These are phyloP conservation scores for Cyprinodon variegatus DNA, from an alignment of 2,113 vertebrate species.

Conservation along the genomic window DNA sequence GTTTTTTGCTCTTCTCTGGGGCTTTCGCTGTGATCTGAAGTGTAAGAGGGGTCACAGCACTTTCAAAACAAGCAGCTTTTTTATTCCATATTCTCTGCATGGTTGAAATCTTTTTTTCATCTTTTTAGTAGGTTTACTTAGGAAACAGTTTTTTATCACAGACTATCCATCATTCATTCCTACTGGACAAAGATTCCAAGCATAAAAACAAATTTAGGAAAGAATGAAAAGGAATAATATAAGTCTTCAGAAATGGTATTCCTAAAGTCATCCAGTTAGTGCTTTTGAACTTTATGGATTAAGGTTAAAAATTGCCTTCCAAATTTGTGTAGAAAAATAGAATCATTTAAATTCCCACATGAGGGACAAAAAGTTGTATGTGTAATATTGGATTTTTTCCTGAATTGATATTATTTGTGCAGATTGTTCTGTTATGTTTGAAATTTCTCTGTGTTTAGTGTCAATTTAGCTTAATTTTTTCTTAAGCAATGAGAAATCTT, in stretches of 20 bases:
- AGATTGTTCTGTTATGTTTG: neutral
- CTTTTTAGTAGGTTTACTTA: conserved; percentile 20
- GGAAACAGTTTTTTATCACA: neutral
- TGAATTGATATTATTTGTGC: neutral
- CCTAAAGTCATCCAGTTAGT: neutral
- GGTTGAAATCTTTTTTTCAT: conserved; percentile 39
- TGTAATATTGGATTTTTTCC: neutral
- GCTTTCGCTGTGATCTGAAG: conserved; percentile 70
- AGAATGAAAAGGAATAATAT: no score
- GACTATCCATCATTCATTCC: neutral
- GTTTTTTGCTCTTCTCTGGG: conserved; percentile 59
- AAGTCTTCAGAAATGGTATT: neutral
- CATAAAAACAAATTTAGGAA: neutral
- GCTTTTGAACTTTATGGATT: no score
- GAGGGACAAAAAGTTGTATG: no score
- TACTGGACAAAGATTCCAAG: neutral
- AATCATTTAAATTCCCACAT: no score
- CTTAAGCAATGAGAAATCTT: neutral
- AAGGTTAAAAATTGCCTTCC: no score
- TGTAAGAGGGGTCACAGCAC: conserved; percentile 76
- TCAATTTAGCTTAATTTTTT: neutral
- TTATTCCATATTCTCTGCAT: conserved; percentile 39
- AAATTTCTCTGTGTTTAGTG: neutral
- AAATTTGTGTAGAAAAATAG: no score
- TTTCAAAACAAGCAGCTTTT: conserved; percentile 64